Evolutionary conservation across 2,113 vertebrate genomes (phyloP).

Genomic region (Dromaius novaehollandiae): DNA sequence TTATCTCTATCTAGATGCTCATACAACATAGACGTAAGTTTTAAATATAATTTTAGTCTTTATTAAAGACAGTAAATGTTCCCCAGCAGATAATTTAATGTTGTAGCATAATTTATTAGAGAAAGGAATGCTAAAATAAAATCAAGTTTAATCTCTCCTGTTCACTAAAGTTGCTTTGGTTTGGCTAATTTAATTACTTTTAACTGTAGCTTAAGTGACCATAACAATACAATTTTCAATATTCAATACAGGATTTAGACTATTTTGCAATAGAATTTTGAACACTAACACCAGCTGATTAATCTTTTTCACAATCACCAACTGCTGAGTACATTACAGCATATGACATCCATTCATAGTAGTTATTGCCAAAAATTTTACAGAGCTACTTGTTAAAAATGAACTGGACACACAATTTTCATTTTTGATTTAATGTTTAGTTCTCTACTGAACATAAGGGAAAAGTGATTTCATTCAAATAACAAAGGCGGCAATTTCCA

Average conservation of each 20-base stretch:
- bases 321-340: background rate
- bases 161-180: slow-evolving; percentile 6
- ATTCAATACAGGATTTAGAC: slow-evolving; percentile 15
- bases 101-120: background rate
- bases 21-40: background rate
- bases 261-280: background rate
- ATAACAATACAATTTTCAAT: slow-evolving; percentile 24
- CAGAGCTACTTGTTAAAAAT: background rate
- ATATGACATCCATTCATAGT: background rate
- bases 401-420: background rate
- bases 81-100: background rate
- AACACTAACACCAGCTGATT: slow-evolving; percentile 22
- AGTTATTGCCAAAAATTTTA: background rate
- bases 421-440: background rate
- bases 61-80: background rate
- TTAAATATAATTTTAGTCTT: slow-evolving; percentile 17
- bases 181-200: slow-evolving; percentile 41
- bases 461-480: background rate
- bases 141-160: background rate
- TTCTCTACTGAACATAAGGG: background rate
- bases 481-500: background rate
- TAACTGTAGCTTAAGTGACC: slow-evolving; percentile 17
- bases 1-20: background rate
- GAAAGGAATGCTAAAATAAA: slow-evolving; percentile 30
- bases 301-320: slow-evolving; percentile 1